phyloP scores from a whole-genome alignment of 2,888 invertebrate species.

The Carterocephalus palaemon region DNA sequence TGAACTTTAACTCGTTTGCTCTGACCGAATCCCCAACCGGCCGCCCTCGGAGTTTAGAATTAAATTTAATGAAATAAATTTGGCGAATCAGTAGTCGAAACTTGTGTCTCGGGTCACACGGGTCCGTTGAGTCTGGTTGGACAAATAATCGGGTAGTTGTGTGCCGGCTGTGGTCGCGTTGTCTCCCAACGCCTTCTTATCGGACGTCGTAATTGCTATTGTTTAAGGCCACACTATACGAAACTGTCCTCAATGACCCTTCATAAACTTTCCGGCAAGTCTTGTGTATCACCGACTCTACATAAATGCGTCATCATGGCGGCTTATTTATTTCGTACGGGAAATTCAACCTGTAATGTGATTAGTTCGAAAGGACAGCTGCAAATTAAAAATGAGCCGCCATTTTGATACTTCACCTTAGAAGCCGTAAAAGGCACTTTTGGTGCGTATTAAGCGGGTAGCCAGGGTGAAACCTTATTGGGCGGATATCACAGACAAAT shows the following conservation, averaged over 20 bases:
- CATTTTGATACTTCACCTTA: slow-evolving; percentile 60
- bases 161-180: slow-evolving; percentile 35
- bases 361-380: slow-evolving; percentile 36
- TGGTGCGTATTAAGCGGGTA: slow-evolving; percentile 54
- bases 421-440: slow-evolving; percentile 63
- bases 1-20: slow-evolving; percentile 76
- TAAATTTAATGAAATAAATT: slow-evolving; percentile 77
- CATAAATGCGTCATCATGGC: slow-evolving; percentile 23
- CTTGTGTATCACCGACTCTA: slow-evolving; percentile 27
- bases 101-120: slow-evolving; percentile 39
- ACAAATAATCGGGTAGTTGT: slow-evolving; percentile 40
- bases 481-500: slow-evolving; percentile 27
- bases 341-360: slow-evolving; percentile 36
- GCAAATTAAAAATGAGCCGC: slow-evolving; percentile 50
- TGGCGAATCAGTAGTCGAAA: slow-evolving; percentile 60
- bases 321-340: slow-evolving; percentile 30
- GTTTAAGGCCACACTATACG: slow-evolving; percentile 32
- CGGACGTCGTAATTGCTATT: slow-evolving; percentile 39
- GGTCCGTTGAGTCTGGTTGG: slow-evolving; percentile 35
- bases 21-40: slow-evolving; percentile 70
- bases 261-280: slow-evolving; percentile 37
- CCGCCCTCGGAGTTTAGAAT: slow-evolving; percentile 67
- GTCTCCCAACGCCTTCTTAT: slow-evolving; percentile 12
- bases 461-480: slow-evolving; percentile 56
- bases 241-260: slow-evolving; percentile 35